Evolutionary conservation across 2,888 invertebrate genomes (phyloP).

Genomic region (Prosapia bicincta): DNA sequence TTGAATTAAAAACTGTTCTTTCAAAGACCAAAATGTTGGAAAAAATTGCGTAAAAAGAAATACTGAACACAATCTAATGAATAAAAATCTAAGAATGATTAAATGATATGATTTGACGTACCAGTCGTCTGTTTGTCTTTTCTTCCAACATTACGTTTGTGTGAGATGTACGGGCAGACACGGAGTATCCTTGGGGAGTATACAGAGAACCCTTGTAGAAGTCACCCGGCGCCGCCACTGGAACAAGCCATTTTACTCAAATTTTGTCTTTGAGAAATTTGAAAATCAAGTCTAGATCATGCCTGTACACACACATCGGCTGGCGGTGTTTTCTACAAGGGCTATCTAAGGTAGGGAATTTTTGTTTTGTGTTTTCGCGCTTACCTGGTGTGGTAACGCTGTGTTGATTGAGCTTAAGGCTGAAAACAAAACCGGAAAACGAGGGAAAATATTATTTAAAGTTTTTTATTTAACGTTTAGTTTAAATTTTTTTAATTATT

Average conservation of each 20-base stretch:
- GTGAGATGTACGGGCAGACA: conserved; percentile 51
- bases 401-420: not conserved
- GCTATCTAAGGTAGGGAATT: conserved; percentile 26
- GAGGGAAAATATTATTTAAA: no score
- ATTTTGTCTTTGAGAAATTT: not conserved
- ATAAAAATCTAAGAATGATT: no score
- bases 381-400: not conserved
- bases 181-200: conserved; percentile 58
- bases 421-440: not conserved
- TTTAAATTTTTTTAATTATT: no score
- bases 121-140: conserved; percentile 29
- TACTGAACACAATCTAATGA: no score
- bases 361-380: conserved; percentile 25
- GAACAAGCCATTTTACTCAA: conserved; percentile 30
- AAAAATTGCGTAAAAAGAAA: no score
- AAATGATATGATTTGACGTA: conserved; percentile 26
- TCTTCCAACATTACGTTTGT: conserved; percentile 27
- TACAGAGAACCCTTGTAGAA: conserved; percentile 77
- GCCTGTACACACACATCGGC: conserved; percentile 3
- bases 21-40: no score
- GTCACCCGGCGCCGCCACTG: conserved; percentile 58
- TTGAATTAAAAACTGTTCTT: no score
- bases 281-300: not conserved
- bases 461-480: no score
- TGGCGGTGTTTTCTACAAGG: conserved; percentile 26